Conservation (phyloP, 2,888 invertebrate species). For the Rhabditoides inermis region DNA sequence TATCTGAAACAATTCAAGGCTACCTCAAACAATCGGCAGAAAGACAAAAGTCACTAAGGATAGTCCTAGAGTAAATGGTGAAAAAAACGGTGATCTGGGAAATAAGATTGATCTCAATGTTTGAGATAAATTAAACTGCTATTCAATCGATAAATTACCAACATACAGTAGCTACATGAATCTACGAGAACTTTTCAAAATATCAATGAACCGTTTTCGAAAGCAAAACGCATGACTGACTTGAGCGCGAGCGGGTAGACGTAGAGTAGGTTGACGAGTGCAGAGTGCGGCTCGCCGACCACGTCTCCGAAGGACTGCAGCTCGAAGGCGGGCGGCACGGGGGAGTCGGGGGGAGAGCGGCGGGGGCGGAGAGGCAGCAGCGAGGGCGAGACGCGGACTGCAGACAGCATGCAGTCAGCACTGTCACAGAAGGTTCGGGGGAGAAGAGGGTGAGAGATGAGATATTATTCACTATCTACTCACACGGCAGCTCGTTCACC, state of each 20-base stretch:
- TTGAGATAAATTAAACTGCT: no score
- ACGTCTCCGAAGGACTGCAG: constrained; percentile 67
- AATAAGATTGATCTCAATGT: no score
- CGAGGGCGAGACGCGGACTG: constrained; percentile 76
- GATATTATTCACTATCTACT: constrained; percentile 2
- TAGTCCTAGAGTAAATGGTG: no score
- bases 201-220: no score
- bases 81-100: neutral
- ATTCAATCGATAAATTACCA: no score
- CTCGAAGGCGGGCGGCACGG: constrained; percentile 66
- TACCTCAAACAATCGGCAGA: no score
- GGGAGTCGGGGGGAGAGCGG: constrained; percentile 13
- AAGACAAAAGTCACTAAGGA: no score
- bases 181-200: no score
- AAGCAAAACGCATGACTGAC: no score
- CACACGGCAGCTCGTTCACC: constrained; percentile 20
- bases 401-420: no score
- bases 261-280: constrained; percentile 79
- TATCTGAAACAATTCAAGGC: constrained; percentile 20
- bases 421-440: neutral
- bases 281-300: constrained; percentile 68
- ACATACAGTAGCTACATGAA: no score
- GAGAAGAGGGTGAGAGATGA: neutral
- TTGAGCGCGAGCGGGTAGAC: constrained; percentile 69
- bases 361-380: constrained; percentile 65